Conservation (phyloP, 1,140 invertebrate species). For the Drosophila ohnishii region DNA sequence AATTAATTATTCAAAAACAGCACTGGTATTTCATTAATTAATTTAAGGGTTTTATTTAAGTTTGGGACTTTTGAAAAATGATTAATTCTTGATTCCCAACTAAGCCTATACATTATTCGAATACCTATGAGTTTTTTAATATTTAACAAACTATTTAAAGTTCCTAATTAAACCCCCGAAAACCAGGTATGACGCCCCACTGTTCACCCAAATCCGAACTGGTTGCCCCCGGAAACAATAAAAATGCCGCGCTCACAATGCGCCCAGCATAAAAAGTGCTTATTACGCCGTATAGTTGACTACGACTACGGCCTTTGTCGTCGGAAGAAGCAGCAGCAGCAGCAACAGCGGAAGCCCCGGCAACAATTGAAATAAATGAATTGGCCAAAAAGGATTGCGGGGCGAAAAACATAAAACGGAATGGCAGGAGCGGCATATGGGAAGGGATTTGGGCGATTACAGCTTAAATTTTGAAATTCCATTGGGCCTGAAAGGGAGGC, state of each 20-base stretch:
- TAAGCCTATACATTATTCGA: no score
- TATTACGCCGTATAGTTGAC: constrained; percentile 71
- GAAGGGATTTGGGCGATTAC: constrained; percentile 21
- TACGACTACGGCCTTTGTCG: constrained; percentile 29
- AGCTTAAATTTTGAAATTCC: constrained; percentile 31
- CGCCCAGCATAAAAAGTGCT: constrained; percentile 73
- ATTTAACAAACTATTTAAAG: no score
- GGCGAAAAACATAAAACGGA: constrained; percentile 63
- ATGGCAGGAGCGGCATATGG: constrained; percentile 23
- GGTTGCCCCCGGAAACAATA: constrained; percentile 71
- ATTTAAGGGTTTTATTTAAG: no score
- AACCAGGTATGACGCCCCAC: constrained; percentile 24
- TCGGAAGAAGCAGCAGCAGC: constrained; percentile 11
- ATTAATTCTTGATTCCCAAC: no score
- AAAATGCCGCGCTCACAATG: constrained; percentile 65
- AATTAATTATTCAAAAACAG: no score
- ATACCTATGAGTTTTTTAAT: no score
- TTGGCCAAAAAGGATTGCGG: constrained; percentile 68
- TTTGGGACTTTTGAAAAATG: no score
- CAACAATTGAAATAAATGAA: constrained; percentile 81
- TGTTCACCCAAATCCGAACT: constrained; percentile 25
- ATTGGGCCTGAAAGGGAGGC: constrained; percentile 2
- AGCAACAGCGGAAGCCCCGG: constrained; percentile 41
- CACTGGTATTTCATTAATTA: no score
- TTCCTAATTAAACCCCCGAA: not conserved